Conservation (phyloP, 2,113 vertebrate species). For the Melozone crissalis region DNA sequence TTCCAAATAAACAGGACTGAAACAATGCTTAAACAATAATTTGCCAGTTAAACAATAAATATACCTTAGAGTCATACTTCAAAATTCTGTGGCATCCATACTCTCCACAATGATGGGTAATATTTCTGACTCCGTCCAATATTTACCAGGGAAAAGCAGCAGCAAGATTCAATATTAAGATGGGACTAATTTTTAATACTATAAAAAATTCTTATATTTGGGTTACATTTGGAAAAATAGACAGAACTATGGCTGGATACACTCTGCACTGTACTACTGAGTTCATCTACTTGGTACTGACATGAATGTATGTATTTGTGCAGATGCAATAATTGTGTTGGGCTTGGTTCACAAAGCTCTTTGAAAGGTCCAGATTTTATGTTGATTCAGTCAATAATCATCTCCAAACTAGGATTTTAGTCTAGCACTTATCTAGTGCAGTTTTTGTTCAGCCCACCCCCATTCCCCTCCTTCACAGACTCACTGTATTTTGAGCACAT, state of each 20-base stretch:
- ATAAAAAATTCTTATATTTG: background rate
- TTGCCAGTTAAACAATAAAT: background rate
- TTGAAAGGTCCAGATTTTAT: background rate
- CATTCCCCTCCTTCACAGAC: background rate
- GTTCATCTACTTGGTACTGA: background rate
- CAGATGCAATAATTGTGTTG: background rate
- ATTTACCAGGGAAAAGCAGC: background rate
- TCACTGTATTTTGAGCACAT: background rate
- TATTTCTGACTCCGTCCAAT: background rate
- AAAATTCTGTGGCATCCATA: background rate
- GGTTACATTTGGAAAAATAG: background rate
- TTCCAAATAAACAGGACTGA: background rate
- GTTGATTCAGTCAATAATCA: background rate
- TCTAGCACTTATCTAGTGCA: background rate
- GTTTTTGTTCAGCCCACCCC: background rate
- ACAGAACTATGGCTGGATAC: background rate
- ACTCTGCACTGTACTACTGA: background rate
- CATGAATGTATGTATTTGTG: background rate
- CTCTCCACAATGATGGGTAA: background rate
- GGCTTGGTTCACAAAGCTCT: background rate
- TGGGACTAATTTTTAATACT: background rate
- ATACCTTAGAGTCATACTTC: background rate
- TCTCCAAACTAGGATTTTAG: background rate
- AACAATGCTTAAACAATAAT: background rate
- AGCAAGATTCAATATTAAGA: background rate